Conservation (phyloP, 2,113 vertebrate species). For the Sinocyclocheilus anshuiensis region DNA sequence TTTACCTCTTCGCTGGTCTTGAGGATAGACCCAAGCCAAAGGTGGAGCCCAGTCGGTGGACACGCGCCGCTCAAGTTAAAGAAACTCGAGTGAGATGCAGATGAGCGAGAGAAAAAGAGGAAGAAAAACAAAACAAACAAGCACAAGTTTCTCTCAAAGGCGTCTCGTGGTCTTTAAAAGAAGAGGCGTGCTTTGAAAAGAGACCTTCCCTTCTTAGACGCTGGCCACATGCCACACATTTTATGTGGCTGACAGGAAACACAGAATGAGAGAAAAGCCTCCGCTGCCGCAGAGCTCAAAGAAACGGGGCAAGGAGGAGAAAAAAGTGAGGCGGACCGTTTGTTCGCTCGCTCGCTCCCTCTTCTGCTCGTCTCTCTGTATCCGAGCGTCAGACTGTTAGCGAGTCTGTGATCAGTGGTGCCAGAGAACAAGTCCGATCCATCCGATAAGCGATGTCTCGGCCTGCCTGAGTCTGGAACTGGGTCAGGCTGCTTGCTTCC, state of each 20-base stretch:
- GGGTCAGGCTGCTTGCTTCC: constrained; percentile 53
- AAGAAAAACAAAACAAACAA: constrained; percentile 58
- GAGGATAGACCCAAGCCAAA: neutral
- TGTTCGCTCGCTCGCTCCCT: constrained; percentile 35
- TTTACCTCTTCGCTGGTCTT: constrained; percentile 33
- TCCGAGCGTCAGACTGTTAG: constrained; percentile 34
- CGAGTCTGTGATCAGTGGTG: constrained; percentile 37
- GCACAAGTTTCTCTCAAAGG: constrained; percentile 38
- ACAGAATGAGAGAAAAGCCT: constrained; percentile 43
- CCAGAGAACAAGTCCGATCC: constrained; percentile 34
- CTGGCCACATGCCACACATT: constrained; percentile 76
- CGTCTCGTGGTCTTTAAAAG: constrained; percentile 35
- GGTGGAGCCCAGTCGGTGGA: constrained; percentile 1
- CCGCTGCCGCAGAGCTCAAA: constrained; percentile 57
- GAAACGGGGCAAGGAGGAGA: constrained; percentile 48
- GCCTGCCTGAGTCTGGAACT: constrained; percentile 38
- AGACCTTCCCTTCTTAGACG: constrained; percentile 30
- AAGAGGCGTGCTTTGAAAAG: constrained; percentile 41
- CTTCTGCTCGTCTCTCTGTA: constrained; percentile 39
- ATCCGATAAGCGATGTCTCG: constrained; percentile 4
- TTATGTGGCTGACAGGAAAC: constrained; percentile 72
- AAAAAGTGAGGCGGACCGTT: constrained; percentile 46
- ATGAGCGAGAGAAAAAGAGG: neutral
- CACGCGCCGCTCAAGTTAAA: neutral
- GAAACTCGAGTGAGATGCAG: neutral